Base-by-base conservation (phyloP, 2,888 invertebrate species). In the Folsomia manolachei region DNA sequence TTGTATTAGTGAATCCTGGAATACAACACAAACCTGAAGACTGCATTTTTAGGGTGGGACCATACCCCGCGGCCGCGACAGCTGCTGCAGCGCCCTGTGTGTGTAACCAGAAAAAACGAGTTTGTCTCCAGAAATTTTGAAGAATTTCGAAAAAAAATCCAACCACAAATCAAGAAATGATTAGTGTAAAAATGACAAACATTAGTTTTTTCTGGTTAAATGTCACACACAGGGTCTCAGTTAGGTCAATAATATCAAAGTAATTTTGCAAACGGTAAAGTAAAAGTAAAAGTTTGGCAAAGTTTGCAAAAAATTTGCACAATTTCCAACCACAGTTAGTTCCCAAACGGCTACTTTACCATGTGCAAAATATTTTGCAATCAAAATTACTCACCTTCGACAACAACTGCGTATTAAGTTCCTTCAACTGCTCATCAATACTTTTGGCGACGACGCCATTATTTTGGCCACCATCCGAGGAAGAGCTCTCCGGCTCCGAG, bases 361-460 rank as follows among this genome's bases (percentile, higher is more conserved):
- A n/a, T n/a, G n/a, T n/a, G n/a, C n/a, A n/a, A n/a, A n/a, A n/a
- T n/a, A n/a, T n/a, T n/a, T 39, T 39, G 4, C 39, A 39, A 39
- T 39, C 39, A 39, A 39, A 39, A 9, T 39, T 39, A 9, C 39
- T 39, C 39, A 91, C 88, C 83, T 89, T 88, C 72, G 88, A 88
- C 84, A 89, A 88, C 82, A 90, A 87, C 78, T 92, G 91, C 77
- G 90, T 91, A 85, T 92, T 92, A 81, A 92, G 88, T 84, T 91
- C 91, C 83, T 92, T 92, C 81, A 92, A 86, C 84, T 92, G 91
- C 84, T 90, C 90, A 84, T 92, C 92, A 81, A 92, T 86, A 52
- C 79, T 79, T 66, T 78, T 78, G 0, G 75, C 71, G 25, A 76
- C 78, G 26, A 77, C 77, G n/a, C 76, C 75, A 0, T 72, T 71